Conservation (phyloP, 2,888 invertebrate species). For the Neocrepidodera transversa region DNA sequence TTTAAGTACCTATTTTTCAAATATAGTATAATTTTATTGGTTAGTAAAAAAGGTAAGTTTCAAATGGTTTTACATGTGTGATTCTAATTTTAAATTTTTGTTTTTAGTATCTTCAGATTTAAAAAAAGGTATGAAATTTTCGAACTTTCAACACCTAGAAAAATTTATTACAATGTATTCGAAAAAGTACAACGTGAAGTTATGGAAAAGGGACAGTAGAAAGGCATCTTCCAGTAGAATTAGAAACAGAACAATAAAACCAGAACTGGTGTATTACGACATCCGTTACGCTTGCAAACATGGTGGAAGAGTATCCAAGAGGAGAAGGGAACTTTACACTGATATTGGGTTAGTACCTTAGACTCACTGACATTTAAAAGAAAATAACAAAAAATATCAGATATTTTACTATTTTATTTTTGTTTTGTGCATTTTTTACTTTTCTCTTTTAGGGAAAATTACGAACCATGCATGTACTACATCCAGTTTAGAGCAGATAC, state of each 20-base stretch:
- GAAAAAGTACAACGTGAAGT: slow-evolving; percentile 61
- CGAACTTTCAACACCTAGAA: not conserved
- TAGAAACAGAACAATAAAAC: not conserved
- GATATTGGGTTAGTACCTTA: not conserved
- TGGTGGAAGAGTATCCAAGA: not conserved
- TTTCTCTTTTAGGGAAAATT: not conserved
- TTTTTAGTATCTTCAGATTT: no score
- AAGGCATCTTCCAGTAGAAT: not conserved
- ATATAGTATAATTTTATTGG: no score
- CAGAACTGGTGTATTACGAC: not conserved
- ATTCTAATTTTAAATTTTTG: no score
- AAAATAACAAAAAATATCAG: no score
- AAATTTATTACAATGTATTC: not conserved
- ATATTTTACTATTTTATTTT: no score
- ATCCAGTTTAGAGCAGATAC: not conserved
- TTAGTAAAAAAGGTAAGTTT: no score
- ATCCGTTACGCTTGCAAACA: not conserved
- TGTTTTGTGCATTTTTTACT: no score
- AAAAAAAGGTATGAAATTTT: not conserved
- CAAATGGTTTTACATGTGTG: no score
- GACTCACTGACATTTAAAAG: no score
- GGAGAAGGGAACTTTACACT: not conserved
- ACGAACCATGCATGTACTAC: not conserved
- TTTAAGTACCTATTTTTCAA: no score
- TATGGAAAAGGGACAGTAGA: slow-evolving; percentile 14